Conservation (phyloP, 2,113 vertebrate species). For the Poeciliopsis occidentalis region DNA sequence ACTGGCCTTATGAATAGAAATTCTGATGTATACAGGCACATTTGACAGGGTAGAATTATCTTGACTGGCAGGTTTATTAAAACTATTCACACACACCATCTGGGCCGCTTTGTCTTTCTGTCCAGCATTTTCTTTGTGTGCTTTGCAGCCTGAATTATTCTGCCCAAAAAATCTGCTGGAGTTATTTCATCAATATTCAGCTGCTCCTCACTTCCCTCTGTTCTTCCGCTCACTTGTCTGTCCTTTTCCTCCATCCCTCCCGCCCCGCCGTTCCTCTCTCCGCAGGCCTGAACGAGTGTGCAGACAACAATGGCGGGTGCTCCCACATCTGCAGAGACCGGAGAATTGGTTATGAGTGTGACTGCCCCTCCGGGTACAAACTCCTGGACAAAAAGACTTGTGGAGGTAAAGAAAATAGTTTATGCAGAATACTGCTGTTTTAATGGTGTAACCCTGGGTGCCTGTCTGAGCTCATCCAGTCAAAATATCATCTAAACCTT, state of each 20-base stretch:
- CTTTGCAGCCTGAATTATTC: neutral
- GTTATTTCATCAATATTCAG: slow-evolving; percentile 33
- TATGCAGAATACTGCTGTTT: neutral
- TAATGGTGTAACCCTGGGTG: neutral
- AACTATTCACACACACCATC: slow-evolving; percentile 11
- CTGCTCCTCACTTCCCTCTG: slow-evolving; percentile 9
- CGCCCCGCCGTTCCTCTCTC: slow-evolving; percentile 1
- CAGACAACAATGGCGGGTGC: slow-evolving; percentile 92
- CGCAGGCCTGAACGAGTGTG: slow-evolving; percentile 82
- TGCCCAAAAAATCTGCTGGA: slow-evolving; percentile 17
- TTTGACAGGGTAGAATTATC: slow-evolving; percentile 19
- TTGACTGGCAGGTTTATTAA: slow-evolving; percentile 24
- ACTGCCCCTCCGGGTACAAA: slow-evolving; percentile 92
- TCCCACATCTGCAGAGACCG: slow-evolving; percentile 95
- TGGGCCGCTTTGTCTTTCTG: slow-evolving; percentile 7
- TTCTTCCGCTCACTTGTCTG: slow-evolving; percentile 10
- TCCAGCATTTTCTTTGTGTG: slow-evolving; percentile 27
- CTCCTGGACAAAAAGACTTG: slow-evolving; percentile 97
- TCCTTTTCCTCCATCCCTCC: slow-evolving; percentile 14
- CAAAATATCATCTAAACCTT: neutral
- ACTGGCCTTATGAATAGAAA: neutral
- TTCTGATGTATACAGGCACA: slow-evolving; percentile 3
- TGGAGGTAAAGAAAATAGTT: slow-evolving; percentile 82
- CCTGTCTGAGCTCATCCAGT: neutral
- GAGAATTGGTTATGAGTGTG: slow-evolving; percentile 90